A percentile compares a stretch with the other conserved stretches of the same genome.
Conservation (phyloP, 2,113 vertebrate species). For the Pandion haliaetus region DNA sequence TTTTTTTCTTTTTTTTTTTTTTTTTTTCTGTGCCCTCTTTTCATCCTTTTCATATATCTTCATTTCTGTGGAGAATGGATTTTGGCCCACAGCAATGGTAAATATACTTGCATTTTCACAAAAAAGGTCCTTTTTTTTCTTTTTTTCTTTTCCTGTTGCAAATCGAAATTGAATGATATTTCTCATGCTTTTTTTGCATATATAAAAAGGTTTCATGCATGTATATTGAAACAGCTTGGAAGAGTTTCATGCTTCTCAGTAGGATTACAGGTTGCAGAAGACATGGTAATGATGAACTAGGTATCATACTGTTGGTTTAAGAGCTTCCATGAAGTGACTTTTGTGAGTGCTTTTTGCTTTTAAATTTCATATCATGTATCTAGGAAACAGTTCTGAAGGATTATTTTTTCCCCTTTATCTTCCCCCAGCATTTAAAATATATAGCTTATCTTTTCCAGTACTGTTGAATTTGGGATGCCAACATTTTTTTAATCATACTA, state of each 20-base stretch:
- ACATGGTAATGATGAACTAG: not conserved
- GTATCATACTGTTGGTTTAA: not conserved
- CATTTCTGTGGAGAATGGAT: constrained; percentile 10
- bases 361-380: not conserved
- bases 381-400: not conserved
- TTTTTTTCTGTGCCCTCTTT: not conserved
- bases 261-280: constrained; percentile 15
- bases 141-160: not conserved
- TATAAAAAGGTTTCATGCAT: not conserved
- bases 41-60: not conserved
- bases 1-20: too few relatives aligned
- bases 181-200: not conserved
- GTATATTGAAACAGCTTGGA: not conserved
- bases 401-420: not conserved
- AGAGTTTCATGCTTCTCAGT: not conserved
- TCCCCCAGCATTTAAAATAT: not conserved
- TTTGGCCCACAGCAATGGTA: not conserved
- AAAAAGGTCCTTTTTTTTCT: not conserved
- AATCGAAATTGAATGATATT: not conserved
- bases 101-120: constrained; percentile 13
- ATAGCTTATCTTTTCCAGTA: not conserved
- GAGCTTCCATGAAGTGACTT: constrained; percentile 26
- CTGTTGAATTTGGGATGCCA: not conserved
- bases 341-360: not conserved
- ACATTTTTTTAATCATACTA: not conserved